phyloP scores from a whole-genome alignment of 1,140 invertebrate species.

The Drosophila watanabei region DNA sequence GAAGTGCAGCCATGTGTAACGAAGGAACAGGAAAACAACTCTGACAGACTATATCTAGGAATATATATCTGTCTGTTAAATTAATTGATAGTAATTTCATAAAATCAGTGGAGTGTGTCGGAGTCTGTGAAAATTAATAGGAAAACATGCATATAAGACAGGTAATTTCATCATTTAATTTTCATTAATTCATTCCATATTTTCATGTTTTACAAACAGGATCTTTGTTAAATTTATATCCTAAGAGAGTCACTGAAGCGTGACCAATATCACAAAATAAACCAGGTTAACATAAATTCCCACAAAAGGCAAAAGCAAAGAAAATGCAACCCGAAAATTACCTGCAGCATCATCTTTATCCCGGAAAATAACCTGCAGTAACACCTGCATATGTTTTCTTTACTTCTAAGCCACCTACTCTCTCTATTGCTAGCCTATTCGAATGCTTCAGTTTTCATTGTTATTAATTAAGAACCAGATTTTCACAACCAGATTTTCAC shows the following conservation, averaged over 20 bases:
- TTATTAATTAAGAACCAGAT: neutral
- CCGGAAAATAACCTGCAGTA: neutral
- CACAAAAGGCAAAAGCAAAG: neutral
- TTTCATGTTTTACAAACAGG: neutral
- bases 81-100: neutral
- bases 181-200: neutral
- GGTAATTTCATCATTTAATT: neutral
- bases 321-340: neutral
- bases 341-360: neutral
- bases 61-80: neutral
- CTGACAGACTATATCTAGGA: neutral
- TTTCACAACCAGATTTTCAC: neutral
- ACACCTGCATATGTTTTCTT: neutral
- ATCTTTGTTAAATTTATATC: neutral
- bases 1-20: conserved; percentile 8
- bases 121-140: conserved; percentile 11
- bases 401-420: neutral
- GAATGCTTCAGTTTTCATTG: conserved; percentile 34
- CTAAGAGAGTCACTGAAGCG: neutral
- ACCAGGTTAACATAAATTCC: conserved; percentile 1
- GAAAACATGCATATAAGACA: conserved; percentile 14
- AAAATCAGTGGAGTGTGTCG: neutral
- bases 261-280: conserved; percentile 5
- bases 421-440: conserved; percentile 18
- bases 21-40: conserved; percentile 23